Percentiles rank a stretch among this genome's conserved stretches.
phyloP scores from a whole-genome alignment of 1,140 invertebrate species.

The Leptoteleia sp. region DNA sequence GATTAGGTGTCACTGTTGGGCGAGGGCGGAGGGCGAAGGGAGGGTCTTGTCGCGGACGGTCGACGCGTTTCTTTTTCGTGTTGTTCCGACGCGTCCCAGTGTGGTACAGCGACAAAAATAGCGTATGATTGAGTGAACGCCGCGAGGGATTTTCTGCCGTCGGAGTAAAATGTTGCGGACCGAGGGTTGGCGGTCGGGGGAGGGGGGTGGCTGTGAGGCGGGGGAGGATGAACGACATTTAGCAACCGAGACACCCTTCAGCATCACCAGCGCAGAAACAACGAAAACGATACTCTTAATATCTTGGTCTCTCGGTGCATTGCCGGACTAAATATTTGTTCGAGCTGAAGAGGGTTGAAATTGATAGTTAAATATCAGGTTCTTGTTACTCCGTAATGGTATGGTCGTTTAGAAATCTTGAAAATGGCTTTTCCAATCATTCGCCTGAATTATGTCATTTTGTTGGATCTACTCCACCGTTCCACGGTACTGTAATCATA shows the following conservation, averaged over 20 bases:
- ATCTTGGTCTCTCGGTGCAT: conserved; percentile 33
- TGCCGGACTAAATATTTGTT: conserved; percentile 43
- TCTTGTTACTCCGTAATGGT: conserved; percentile 2
- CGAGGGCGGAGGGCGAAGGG: conserved; percentile 17
- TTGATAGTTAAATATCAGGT: conserved; percentile 34
- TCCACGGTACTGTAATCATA: too few relatives aligned
- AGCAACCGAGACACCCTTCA: conserved; percentile 64
- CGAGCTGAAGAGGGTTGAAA: conserved; percentile 26
- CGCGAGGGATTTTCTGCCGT: conserved; percentile 78
- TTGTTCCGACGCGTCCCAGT: conserved; percentile 64
- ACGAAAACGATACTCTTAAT: conserved; percentile 57
- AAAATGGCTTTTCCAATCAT: too few relatives aligned
- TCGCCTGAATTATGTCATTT: too few relatives aligned
- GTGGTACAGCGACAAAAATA: conserved; percentile 74
- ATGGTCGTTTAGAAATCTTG: background rate
- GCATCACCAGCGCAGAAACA: conserved; percentile 30
- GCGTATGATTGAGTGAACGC: conserved; percentile 80
- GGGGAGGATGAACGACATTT: conserved; percentile 74
- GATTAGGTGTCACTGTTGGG: conserved; percentile 69
- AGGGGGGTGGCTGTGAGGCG: conserved; percentile 33
- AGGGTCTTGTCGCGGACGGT: conserved; percentile 60
- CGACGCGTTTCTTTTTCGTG: conserved; percentile 72
- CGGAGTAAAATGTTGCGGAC: conserved; percentile 67
- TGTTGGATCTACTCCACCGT: too few relatives aligned
- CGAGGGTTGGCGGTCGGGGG: conserved; percentile 41